A percentile compares a stretch with the other conserved stretches of the same genome.
Evolutionary conservation across 2,113 vertebrate genomes (phyloP).

Genomic region (Odontesthes bonariensis): DNA sequence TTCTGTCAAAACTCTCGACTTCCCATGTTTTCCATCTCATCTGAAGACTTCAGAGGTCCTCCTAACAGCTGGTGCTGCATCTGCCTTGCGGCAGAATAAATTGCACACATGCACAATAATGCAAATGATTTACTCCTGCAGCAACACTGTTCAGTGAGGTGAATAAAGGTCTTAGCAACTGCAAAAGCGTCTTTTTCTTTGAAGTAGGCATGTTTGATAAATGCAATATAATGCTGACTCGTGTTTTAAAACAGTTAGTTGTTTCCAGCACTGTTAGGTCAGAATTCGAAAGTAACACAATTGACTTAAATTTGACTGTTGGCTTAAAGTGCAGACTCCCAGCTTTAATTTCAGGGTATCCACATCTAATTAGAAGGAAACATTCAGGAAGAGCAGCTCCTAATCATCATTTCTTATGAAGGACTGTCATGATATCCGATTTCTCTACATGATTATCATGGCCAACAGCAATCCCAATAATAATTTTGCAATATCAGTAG

Average conservation of each 20-base stretch:
- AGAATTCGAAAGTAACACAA: no score
- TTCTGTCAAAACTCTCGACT: constrained; percentile 59
- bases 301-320: not conserved
- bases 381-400: not conserved
- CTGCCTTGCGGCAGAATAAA: constrained; percentile 54
- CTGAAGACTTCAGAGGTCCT: constrained; percentile 63
- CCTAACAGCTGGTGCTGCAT: constrained; percentile 68
- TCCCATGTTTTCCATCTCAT: constrained; percentile 56
- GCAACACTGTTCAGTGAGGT: constrained; percentile 20
- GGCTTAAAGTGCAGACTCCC: no score
- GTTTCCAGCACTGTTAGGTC: not conserved
- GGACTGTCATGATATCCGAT: no score
- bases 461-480: not conserved
- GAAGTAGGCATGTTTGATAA: constrained; percentile 39
- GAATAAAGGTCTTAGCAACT: constrained; percentile 40
- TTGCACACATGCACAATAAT: constrained; percentile 43
- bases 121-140: constrained; percentile 25
- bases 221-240: constrained; percentile 4
- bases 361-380: not conserved
- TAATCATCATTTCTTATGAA: not conserved
- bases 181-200: constrained; percentile 23
- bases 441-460: not conserved
- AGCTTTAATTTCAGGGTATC: not conserved
- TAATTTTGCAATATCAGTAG: not conserved
- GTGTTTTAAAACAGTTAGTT: not conserved